Conservation (phyloP, 2,797 vertebrate species). For the Arnoldichthys spilopterus region DNA sequence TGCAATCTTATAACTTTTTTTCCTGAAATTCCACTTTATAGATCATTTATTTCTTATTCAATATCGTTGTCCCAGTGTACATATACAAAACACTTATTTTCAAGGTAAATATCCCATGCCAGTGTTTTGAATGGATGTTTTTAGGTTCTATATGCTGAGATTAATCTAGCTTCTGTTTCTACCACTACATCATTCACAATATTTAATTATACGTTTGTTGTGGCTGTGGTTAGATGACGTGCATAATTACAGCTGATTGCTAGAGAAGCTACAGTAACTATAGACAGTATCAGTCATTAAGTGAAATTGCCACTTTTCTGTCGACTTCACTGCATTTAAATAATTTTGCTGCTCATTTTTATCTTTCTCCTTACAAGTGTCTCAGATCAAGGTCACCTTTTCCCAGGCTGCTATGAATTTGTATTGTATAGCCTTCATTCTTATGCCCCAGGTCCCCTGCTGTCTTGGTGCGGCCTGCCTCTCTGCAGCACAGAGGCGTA, state of each 20-base stretch:
- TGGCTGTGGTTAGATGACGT: neutral
- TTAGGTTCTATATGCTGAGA: no score
- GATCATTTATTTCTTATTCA: no score
- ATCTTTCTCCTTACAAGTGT: neutral
- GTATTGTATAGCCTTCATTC: conserved; percentile 38
- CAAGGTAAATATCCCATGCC: no score
- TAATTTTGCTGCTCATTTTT: conserved; percentile 3
- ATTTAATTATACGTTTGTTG: neutral
- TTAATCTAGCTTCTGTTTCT: neutral
- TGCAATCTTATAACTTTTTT: no score
- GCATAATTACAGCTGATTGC: neutral
- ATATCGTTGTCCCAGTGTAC: no score
- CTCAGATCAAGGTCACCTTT: conserved; percentile 36
- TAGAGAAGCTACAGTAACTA: neutral
- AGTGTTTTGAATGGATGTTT: no score
- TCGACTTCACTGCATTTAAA: neutral
- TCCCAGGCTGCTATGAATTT: conserved; percentile 15
- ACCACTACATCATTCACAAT: neutral
- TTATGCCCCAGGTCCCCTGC: conserved; percentile 34
- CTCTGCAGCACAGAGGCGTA: conserved; percentile 44
- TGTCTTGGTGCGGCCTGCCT: conserved; percentile 32
- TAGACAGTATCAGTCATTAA: conserved; percentile 2
- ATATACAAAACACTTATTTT: no score
- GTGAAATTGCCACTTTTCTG: conserved; percentile 22
- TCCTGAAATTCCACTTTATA: no score